phyloP scores from a whole-genome alignment of 2,113 vertebrate species.

The Calidris pugnax region DNA sequence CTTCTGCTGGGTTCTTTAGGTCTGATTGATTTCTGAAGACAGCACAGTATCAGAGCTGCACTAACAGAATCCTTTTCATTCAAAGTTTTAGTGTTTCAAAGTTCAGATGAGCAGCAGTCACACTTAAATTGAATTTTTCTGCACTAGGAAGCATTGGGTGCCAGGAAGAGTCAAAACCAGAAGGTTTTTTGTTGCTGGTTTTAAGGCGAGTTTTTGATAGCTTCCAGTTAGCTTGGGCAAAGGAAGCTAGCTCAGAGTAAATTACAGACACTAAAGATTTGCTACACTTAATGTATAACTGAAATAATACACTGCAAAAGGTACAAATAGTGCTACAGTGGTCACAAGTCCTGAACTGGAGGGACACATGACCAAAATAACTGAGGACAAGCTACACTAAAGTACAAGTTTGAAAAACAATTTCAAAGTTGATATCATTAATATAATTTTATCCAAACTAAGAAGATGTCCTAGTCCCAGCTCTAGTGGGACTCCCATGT shows the following conservation, averaged over 20 bases:
- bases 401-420: not conserved
- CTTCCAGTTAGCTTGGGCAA: not conserved
- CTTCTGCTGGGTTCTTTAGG: not conserved
- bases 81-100: not conserved
- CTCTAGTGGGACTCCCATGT: not conserved
- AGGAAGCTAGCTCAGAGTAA: not conserved
- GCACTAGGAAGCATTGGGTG: not conserved
- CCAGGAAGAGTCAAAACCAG: not conserved
- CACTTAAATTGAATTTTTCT: not conserved
- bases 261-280: not conserved
- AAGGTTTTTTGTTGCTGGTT: not conserved
- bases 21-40: not conserved
- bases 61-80: not conserved
- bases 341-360: not conserved
- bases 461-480: not conserved
- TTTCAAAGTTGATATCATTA: rapidly evolving
- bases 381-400: not conserved
- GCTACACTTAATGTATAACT: not conserved
- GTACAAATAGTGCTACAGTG: not conserved
- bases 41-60: rapidly evolving
- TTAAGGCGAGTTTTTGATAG: not conserved
- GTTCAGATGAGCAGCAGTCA: not conserved
- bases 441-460: not conserved
- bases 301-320: not conserved
- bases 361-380: not conserved